A percentile compares a stretch with the other conserved stretches of the same genome.
Conservation (phyloP, 2,888 invertebrate genomes). For the Hypomecis atomaria region DNA sequence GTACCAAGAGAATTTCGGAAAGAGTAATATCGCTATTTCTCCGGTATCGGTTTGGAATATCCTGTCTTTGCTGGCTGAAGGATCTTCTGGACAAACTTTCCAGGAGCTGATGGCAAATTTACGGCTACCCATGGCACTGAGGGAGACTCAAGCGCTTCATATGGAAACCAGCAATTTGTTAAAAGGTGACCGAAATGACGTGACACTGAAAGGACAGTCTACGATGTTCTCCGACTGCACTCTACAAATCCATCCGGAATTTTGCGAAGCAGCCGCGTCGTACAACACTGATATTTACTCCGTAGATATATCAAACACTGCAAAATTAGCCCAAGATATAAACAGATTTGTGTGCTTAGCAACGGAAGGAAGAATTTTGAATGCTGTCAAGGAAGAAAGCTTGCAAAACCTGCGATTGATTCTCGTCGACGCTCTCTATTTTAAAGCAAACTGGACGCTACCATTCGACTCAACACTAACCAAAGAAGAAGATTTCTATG, state of each 20-base stretch:
- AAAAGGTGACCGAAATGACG: slow-evolving; percentile 60
- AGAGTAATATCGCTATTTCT: slow-evolving; percentile 68
- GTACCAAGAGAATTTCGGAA: slow-evolving; percentile 69
- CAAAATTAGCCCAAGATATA: slow-evolving; percentile 82
- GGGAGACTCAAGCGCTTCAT: slow-evolving; percentile 68
- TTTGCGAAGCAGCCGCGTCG: slow-evolving; percentile 67
- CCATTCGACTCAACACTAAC: slow-evolving; percentile 87
- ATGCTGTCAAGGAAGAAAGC: slow-evolving; percentile 83
- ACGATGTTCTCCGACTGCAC: slow-evolving; percentile 69
- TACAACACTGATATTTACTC: slow-evolving; percentile 84
- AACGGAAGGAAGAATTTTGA: slow-evolving; percentile 88
- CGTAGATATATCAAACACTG: slow-evolving; percentile 82
- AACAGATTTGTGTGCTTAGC: slow-evolving; percentile 87
- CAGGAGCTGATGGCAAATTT: slow-evolving; percentile 66
- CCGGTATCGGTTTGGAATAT: slow-evolving; percentile 77
- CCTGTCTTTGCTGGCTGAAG: slow-evolving; percentile 73
- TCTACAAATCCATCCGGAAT: slow-evolving; percentile 68
- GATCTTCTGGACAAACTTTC: slow-evolving; percentile 73
- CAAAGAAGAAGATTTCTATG: slow-evolving; percentile 82
- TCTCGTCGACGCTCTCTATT: slow-evolving; percentile 87
- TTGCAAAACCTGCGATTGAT: slow-evolving; percentile 81
- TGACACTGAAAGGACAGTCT: slow-evolving; percentile 63
- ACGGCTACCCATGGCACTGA: slow-evolving; percentile 65
- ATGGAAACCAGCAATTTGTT: slow-evolving; percentile 60
- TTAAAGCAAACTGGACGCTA: slow-evolving; percentile 89